Evolutionary conservation across 2,888 invertebrate genomes (phyloP), one percentile per base, ranked within the genome.

Genomic region (Silvanus unidentatus): DNA sequence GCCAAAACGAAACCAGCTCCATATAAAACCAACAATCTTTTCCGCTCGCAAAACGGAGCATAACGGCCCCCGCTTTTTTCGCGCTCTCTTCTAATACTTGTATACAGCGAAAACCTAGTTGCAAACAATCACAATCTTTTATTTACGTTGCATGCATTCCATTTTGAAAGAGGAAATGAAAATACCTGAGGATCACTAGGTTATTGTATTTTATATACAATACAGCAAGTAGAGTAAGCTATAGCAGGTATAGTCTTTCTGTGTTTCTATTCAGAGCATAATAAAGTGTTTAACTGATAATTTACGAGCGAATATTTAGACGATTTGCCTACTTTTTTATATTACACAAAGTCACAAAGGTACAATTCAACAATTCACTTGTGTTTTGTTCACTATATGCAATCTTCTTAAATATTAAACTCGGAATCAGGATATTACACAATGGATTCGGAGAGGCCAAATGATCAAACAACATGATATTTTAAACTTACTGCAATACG

Each of bases 1-100:
- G 53, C 55, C 48, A 47, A 50, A 51, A 44, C 49, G 50, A 55
- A 57, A 52, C 49, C 50, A 42, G 49, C 39, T 42, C 44, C 47
- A 37, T 47, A 47, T 51, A 50, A 51, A 50, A 50, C 41, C 42
- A 38, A 47, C 51, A 58, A 55, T 55, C 56, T 52, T 50, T 57
- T 49, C 48, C 49, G 47, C 45, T 43, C 36, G 32, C 34, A 44
- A 43, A 43, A 46, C 39, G 40, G 44, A 44, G 45, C 39, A 43
- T 9, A 37, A 37, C 37, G n/a, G n/a, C n/a, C n/a, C n/a, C n/a
- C n/a, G n/a, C n/a, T n/a, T 9, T 4, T 10, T 37, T 37, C 15
- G 13, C 15, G 11, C 37, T 9, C 37, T 9, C 37, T 37, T n/a
- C n/a, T 13, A 5, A 3, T 37, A 15, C 37, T 9, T 9, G 5